phyloP scores from a whole-genome alignment of 1,140 invertebrate species.

The Artemia franciscana region DNA sequence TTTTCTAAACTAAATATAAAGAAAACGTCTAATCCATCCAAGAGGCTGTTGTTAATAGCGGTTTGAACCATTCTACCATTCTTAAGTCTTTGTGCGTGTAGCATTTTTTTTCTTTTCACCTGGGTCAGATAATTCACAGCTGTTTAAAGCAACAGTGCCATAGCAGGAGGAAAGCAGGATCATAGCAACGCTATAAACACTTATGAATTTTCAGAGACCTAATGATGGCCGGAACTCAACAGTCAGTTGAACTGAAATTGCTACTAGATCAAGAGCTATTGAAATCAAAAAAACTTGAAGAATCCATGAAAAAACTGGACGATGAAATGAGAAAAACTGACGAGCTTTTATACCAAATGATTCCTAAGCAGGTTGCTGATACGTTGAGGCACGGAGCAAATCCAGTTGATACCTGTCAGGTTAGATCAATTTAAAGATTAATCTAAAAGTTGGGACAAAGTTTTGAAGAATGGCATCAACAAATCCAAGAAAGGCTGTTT shows the following conservation, averaged over 20 bases:
- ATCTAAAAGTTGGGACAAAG: conserved; percentile 4
- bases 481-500: no score
- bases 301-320: conserved; percentile 84
- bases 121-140: no score
- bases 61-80: no score
- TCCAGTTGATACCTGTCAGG: conserved; percentile 83
- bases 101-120: no score
- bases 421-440: conserved; percentile 20
- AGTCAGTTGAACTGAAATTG: conserved; percentile 83
- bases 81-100: no score
- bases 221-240: conserved; percentile 86
- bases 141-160: no score
- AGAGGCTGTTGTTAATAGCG: no score
- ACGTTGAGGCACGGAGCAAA: conserved; percentile 70
- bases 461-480: no score
- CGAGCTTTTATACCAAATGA: conserved; percentile 90
- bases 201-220: conserved; percentile 40
- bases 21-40: no score
- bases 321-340: conserved; percentile 88
- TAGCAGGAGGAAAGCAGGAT: no score
- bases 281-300: conserved; percentile 85
- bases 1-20: no score
- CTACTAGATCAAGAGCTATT: conserved; percentile 87
- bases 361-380: conserved; percentile 88
- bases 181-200: no score